Evolutionary conservation across 2,797 vertebrate species (phyloP), one percentile per base, ranked within the genome.

Genomic region (Sciurus carolinensis): DNA sequence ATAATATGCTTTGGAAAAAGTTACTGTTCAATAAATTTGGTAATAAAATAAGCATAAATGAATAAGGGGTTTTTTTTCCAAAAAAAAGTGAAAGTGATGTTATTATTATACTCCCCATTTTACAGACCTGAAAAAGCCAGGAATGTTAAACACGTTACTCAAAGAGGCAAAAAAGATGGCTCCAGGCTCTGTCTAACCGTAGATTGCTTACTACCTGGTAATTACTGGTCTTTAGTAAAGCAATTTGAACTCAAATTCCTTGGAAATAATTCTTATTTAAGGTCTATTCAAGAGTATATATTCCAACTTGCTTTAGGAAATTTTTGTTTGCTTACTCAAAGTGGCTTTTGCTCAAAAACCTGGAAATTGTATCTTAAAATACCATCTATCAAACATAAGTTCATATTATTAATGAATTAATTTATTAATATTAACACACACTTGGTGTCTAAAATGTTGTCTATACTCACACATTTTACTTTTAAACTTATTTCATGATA

Each of bases 261-360:
- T 81, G 12, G 33, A 96, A 85, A 82, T 50, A 1, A 81, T 84
- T 93, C 30, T 84, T 87, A 83, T 26, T 75, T 83, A 87, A 86
- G 30, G 1, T 73, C 22, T 82, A 4, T 77, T 76, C 3, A 66
- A 82, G n/a, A 64, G 2, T 42, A 0, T 17, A 7, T 93, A 54
- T 57, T 59, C 2, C 13, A 67, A 3, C 20, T 94, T 87, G 8
- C 26, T 85, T 94, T 72, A 72, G 80, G 39, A 73, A 95, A 66
- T 28, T 80, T 73, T 15, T 30, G 2, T 39, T 89, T 77, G 18
- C 64, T 96, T 84, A 52, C 17, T 47, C 18, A 92, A 87, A 82
- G 30, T 82, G 30, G 36, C 12, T 69, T 95, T 86, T 93, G 4
- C 18, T 91, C 30, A 86, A 18, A 84, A 90, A 24, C 64, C 79